A percentile compares a stretch with the other conserved stretches of the same genome.
Conservation (phyloP, 2,113 vertebrate genomes). For the Chlorodrepanis virens region DNA sequence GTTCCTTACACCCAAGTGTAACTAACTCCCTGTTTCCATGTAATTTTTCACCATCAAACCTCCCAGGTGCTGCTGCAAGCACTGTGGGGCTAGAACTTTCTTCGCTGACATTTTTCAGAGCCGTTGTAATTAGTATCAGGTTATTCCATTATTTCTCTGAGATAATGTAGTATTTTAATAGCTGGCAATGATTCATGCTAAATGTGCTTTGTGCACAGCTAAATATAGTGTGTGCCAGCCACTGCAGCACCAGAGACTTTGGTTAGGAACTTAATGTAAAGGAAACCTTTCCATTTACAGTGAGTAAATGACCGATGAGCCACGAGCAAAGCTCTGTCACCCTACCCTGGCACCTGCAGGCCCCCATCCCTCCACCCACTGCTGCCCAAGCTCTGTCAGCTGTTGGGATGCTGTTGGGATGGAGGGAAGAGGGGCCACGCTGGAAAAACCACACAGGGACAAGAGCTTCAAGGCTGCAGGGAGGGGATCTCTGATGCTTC, state of each 20-base stretch:
- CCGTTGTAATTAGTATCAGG: background rate
- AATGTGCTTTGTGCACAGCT: constrained; percentile 35
- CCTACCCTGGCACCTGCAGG: background rate
- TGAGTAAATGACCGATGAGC: background rate
- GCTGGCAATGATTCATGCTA: constrained; percentile 43
- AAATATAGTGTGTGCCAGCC: constrained; percentile 40
- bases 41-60: background rate
- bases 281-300: background rate
- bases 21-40: background rate
- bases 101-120: constrained; percentile 13
- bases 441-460: fast-evolving
- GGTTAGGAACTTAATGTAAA: background rate
- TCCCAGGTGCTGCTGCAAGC: background rate
- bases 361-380: background rate
- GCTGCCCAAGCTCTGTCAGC: fast-evolving
- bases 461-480: background rate
- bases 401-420: background rate
- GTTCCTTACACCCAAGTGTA: background rate
- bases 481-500: background rate
- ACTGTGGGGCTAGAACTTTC: background rate
- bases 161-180: constrained; percentile 55
- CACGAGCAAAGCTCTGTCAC: background rate
- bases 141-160: constrained; percentile 54
- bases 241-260: constrained; percentile 7
- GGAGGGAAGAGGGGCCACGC: background rate